These are phyloP conservation scores for Vespertilio murinus DNA, from an alignment of 2,797 vertebrate species.

Conservation along the genomic window DNA sequence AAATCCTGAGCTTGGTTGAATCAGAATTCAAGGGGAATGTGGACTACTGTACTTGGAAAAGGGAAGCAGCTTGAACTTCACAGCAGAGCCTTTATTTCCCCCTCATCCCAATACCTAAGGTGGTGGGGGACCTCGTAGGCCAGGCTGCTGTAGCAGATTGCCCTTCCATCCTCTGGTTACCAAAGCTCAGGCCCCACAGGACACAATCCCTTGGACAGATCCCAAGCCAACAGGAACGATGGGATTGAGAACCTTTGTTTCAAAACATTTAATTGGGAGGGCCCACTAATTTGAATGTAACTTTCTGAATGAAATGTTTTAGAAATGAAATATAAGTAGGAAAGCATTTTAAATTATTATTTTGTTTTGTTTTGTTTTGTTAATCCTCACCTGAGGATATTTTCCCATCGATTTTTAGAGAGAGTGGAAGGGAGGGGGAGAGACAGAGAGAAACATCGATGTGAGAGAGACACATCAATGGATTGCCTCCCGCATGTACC, in stretches of 20 bases:
- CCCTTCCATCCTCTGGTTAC: neutral
- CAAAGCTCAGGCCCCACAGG: neutral
- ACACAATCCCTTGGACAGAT: neutral
- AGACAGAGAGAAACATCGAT: neutral
- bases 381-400: neutral
- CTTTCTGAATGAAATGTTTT: slow-evolving; percentile 35
- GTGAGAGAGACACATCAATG: neutral
- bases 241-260: neutral
- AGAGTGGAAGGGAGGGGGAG: neutral
- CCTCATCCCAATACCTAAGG: neutral
- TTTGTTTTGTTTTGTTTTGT: neutral
- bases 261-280: neutral
- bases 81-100: neutral
- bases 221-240: neutral
- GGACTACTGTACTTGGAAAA: neutral
- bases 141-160: neutral
- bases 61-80: neutral
- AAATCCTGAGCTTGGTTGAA: neutral
- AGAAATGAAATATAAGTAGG: slow-evolving; percentile 1
- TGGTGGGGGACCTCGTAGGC: neutral
- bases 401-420: neutral
- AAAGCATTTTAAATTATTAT: neutral
- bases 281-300: slow-evolving; percentile 22
- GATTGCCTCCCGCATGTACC: neutral
- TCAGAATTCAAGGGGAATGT: neutral